Conservation (phyloP, 2,888 invertebrate species). For the Liopterus haemorrhoidalis region DNA sequence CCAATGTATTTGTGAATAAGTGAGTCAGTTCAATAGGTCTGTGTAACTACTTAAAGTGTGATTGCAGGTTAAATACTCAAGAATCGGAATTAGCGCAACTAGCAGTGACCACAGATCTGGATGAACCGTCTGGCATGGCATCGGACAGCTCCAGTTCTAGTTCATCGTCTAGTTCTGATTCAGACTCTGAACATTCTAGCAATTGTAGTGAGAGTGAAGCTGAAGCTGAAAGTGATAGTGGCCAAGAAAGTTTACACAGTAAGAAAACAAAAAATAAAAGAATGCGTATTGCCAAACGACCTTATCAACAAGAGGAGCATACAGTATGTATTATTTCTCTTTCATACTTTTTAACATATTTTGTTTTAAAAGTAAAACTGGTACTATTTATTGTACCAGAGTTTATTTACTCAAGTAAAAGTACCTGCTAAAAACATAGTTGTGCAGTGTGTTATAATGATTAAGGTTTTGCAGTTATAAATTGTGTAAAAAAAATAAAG, state of each 20-base stretch:
- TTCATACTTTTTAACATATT: too few relatives aligned
- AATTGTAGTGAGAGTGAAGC: slow-evolving; percentile 6
- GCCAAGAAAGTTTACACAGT: slow-evolving; percentile 82
- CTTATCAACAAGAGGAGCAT: too few relatives aligned
- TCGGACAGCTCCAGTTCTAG: slow-evolving; percentile 92
- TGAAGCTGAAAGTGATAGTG: slow-evolving; percentile 58
- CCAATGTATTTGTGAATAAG: too few relatives aligned
- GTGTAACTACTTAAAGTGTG: slow-evolving; percentile 14
- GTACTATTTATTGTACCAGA: too few relatives aligned
- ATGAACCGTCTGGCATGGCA: slow-evolving; percentile 81
- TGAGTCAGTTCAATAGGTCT: not conserved
- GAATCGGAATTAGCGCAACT: slow-evolving; percentile 72
- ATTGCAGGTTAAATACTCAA: slow-evolving; percentile 49
- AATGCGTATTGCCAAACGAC: too few relatives aligned
- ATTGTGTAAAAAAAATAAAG: too few relatives aligned
- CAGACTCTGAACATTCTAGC: slow-evolving; percentile 38
- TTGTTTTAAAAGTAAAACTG: too few relatives aligned
- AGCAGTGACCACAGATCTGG: slow-evolving; percentile 79
- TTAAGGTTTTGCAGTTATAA: too few relatives aligned
- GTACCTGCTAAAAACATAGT: too few relatives aligned
- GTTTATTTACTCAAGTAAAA: too few relatives aligned
- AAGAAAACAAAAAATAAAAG: slow-evolving; percentile 52
- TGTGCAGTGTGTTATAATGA: too few relatives aligned
- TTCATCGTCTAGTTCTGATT: slow-evolving; percentile 59
- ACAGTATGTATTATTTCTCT: too few relatives aligned